Base-by-base conservation (phyloP, 2,888 invertebrate species). In the Choreutis nemorana region DNA sequence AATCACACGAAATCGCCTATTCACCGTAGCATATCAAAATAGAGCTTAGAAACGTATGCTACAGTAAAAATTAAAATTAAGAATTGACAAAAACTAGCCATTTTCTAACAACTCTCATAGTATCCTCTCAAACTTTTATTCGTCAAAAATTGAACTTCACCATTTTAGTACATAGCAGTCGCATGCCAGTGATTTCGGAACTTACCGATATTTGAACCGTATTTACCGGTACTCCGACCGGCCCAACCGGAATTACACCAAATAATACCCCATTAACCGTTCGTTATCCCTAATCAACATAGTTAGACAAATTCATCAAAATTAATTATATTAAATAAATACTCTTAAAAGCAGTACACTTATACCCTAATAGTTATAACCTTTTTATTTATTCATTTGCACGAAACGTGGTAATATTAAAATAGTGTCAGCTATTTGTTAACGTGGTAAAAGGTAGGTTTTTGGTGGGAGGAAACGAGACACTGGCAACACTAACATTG, bases 341-440 rank as follows among this genome's bases (percentile, higher is more conserved):
- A 53, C 11, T n/a, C n/a, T n/a, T n/a, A 59, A 61, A 62, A 60
- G 50, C 53, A 52, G 56, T 67, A 68, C 59, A 58, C 71, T 71
- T 71, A 70, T 33, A 61, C 42, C 40, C 64, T 68, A 68, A 53
- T 60, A 72, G 68, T 67, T 43, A 57, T 55, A 68, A 73, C 65
- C 64, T 71, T 66, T 63, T 57, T 43, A 54, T 55, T 56, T 50
- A 41, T 11, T 50, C 44, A 50, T 55, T 57, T 57, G 63, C 63
- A 61, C 55, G 60, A 63, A 62, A 60, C 48, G 58, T 60, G 59
- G 57, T 61, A 58, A 14, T 59, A 65, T 56, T 65, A 71, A 65
- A 71, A 67, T 67, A 70, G 65, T 67, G 60, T 65, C 55, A 62
- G 61, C 60, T 64, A 64, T 51, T n/a, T n/a, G n/a, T n/a, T n/a